Conservation (phyloP, 2,888 invertebrate genomes). For the Synergus japonicus region DNA sequence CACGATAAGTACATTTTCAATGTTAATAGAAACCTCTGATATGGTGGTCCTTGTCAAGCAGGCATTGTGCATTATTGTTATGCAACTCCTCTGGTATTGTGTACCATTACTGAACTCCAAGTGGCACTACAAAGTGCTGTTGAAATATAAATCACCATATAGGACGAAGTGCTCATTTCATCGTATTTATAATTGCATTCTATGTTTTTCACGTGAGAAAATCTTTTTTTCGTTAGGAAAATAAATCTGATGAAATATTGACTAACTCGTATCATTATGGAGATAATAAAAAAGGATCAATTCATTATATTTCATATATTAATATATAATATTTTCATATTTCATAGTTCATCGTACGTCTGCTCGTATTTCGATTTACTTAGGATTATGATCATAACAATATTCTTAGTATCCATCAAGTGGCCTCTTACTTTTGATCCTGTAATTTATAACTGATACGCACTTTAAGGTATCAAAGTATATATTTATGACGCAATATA, state of each 20-base stretch:
- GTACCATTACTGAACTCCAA: neutral
- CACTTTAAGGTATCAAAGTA: conserved; percentile 17
- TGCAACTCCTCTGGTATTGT: neutral
- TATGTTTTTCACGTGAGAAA: neutral
- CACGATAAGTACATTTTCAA: neutral
- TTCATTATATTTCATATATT: no score
- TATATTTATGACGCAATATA: conserved; percentile 32
- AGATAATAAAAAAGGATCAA: no score
- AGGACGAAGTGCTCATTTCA: no score
- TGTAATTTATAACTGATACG: conserved; percentile 14
- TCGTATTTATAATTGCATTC: neutral
- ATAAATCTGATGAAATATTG: neutral
- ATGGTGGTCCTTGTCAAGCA: neutral
- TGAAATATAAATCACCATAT: neutral
- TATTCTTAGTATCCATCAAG: conserved; percentile 2
- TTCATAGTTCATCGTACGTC: neutral
- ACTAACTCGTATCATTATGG: no score
- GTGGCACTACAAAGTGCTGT: neutral
- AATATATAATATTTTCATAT: no score
- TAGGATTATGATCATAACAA: neutral
- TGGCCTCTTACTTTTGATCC: neutral
- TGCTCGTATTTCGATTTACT: neutral
- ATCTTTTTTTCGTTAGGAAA: neutral
- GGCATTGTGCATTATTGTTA: neutral
- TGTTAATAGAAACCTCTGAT: neutral